Evolutionary conservation across 1,140 invertebrate genomes (phyloP).

Genomic region (Potamilus streckersoni): DNA sequence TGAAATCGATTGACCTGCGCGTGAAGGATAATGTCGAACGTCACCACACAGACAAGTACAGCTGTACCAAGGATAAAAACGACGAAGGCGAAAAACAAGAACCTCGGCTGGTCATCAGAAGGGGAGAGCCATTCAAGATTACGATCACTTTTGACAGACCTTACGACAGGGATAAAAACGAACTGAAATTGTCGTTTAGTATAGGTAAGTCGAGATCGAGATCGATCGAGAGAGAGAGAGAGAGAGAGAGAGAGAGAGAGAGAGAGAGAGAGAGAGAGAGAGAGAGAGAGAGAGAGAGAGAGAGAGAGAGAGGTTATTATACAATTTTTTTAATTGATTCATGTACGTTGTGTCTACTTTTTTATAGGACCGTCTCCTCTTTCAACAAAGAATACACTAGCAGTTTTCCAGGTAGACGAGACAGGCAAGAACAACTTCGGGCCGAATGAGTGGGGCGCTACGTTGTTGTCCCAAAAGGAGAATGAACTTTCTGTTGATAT

Average conservation of each 20-base stretch:
- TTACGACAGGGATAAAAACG: slow-evolving; percentile 24
- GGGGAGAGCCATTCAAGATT: slow-evolving; percentile 20
- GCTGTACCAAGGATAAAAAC: slow-evolving; percentile 1
- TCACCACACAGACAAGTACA: slow-evolving; percentile 30
- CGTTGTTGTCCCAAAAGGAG: background rate
- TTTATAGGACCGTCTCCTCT: slow-evolving; percentile 13
- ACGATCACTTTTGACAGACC: slow-evolving; percentile 23
- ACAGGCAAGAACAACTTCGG: slow-evolving; percentile 4
- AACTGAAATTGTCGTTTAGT: slow-evolving; percentile 16
- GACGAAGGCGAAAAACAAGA: background rate
- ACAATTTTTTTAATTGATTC: background rate
- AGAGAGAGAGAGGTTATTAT: no score
- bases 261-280: no score
- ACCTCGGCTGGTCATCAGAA: slow-evolving; percentile 19
- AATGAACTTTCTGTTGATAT: slow-evolving; percentile 21
- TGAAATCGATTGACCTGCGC: slow-evolving; percentile 38
- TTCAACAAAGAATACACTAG: slow-evolving; percentile 9
- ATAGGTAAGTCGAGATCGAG: slow-evolving; percentile 5
- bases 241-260: background rate
- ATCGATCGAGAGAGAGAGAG: background rate
- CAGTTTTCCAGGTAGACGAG: slow-evolving; percentile 17
- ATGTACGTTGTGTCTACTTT: background rate
- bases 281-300: background rate
- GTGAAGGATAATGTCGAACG: slow-evolving; percentile 32
- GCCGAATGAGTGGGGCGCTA: slow-evolving; percentile 27